A percentile compares a stretch with the other conserved stretches of the same genome.
These are phyloP conservation scores for Balaenoptera acutorostrata DNA, from an alignment of 2,113 vertebrate genomes.

Conservation along the genomic window DNA sequence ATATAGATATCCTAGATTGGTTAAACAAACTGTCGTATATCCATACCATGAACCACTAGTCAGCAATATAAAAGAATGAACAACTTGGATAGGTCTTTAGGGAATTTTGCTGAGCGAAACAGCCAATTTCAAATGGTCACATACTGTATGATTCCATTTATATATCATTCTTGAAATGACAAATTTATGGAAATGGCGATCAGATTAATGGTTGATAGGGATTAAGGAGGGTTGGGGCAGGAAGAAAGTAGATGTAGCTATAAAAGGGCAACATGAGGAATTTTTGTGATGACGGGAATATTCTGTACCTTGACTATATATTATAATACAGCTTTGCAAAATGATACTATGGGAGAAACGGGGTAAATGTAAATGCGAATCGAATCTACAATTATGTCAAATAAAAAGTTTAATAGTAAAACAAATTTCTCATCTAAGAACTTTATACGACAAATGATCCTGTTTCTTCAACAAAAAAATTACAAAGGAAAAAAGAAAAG, in stretches of 20 bases:
- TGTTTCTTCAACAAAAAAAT: not conserved
- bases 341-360: not conserved
- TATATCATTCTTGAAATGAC: too few species aligned
- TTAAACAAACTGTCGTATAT: not conserved
- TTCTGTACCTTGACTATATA: not conserved
- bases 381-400: not conserved
- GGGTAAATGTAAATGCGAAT: not conserved
- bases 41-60: not conserved
- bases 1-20: not conserved
- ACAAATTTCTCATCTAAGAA: not conserved
- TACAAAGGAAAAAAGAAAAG: not conserved
- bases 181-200: too few species aligned
- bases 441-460: not conserved
- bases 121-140: too few species aligned
- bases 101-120: too few species aligned
- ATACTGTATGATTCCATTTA: too few species aligned
- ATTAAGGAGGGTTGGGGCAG: too few species aligned
- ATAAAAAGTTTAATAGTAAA: not conserved
- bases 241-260: too few species aligned
- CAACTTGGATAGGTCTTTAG: not conserved
- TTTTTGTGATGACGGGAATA: not conserved
- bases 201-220: too few species aligned
- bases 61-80: not conserved
- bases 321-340: not conserved
- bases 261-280: too few species aligned